Percentiles rank a stretch among this genome's conserved stretches.
These are phyloP conservation scores for Planiliza haematocheilus DNA, from an alignment of 2,113 vertebrate genomes.

Conservation along the genomic window DNA sequence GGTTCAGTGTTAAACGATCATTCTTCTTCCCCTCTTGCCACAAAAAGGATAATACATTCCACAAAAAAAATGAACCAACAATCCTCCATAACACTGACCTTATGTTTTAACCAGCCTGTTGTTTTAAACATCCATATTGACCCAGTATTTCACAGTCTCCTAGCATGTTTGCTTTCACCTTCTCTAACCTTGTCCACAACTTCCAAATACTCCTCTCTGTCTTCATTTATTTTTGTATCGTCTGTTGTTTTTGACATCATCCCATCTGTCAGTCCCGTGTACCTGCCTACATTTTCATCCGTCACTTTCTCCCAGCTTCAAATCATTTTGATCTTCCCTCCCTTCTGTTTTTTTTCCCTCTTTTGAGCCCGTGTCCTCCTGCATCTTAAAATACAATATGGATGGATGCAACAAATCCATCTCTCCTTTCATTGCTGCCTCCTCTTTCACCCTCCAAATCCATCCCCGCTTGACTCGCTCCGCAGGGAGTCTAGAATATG, in stretches of 20 bases:
- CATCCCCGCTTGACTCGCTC: conserved; percentile 42
- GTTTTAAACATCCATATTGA: no score
- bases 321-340: neutral
- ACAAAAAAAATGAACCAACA: no score
- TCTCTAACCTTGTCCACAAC: neutral
- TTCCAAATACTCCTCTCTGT: neutral
- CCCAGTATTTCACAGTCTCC: no score
- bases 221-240: neutral
- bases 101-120: no score
- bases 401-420: conserved; percentile 36
- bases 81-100: no score
- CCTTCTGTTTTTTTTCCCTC: neutral
- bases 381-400: conserved; percentile 24
- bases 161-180: neutral
- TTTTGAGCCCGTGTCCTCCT: conserved; percentile 1
- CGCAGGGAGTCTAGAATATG: conserved; percentile 46
- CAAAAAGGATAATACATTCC: no score
- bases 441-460: conserved; percentile 33
- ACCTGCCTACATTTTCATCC: conserved; percentile 11
- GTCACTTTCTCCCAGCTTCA: conserved; percentile 16
- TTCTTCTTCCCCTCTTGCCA: no score
- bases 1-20: no score
- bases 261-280: conserved; percentile 7
- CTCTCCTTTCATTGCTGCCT: conserved; percentile 8
- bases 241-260: conserved; percentile 6